Evolutionary conservation across 1,140 invertebrate species (phyloP).

Genomic region (Mactra quadrangularis): DNA sequence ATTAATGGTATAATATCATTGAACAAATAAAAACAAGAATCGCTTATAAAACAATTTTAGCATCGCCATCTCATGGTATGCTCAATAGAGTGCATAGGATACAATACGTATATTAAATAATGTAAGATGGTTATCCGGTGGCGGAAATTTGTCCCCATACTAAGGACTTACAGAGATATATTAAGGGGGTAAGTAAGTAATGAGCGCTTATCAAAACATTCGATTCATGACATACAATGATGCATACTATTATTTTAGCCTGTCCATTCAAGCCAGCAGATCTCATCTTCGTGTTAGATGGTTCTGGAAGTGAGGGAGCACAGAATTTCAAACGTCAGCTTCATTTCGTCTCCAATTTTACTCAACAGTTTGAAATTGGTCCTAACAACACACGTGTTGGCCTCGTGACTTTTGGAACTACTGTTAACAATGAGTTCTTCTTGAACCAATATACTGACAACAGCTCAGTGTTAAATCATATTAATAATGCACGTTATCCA

Average conservation of each 20-base stretch:
- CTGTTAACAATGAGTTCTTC: conserved; percentile 54
- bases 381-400: conserved; percentile 53
- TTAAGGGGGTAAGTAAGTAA: too few relatives aligned
- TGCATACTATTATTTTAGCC: conserved; percentile 15
- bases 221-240: too few relatives aligned
- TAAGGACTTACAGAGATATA: too few relatives aligned
- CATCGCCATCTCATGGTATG: too few relatives aligned
- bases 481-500: conserved; percentile 56
- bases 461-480: conserved; percentile 35
- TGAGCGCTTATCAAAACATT: too few relatives aligned
- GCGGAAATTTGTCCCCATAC: too few relatives aligned
- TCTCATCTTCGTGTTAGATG: conserved; percentile 73
- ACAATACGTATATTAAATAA: too few relatives aligned
- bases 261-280: conserved; percentile 63
- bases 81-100: too few relatives aligned
- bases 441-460: conserved; percentile 59
- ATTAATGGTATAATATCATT: too few relatives aligned
- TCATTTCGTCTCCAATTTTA: conserved; percentile 68
- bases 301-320: conserved; percentile 65
- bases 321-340: conserved; percentile 67
- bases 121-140: too few relatives aligned
- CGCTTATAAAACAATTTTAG: too few relatives aligned
- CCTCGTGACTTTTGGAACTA: conserved; percentile 56
- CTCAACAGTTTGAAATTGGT: conserved; percentile 67
- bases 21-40: too few relatives aligned